phyloP scores from a whole-genome alignment of 2,888 invertebrate species.

The Dorcus parallelipipedus region DNA sequence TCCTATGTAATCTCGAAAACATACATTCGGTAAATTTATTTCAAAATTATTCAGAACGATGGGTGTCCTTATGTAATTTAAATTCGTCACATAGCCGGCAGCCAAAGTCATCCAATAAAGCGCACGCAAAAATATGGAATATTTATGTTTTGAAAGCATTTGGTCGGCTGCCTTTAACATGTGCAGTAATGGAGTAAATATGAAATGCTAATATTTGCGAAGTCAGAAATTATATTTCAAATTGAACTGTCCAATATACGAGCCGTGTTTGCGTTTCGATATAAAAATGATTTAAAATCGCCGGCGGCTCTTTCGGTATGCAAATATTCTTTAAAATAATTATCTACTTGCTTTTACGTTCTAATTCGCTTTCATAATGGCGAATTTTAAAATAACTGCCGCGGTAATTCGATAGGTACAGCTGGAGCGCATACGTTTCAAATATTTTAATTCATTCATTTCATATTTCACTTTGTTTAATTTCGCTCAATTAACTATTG shows the following conservation, averaged over 20 bases:
- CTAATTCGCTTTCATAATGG: conserved; percentile 28
- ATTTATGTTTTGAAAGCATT: conserved; percentile 37
- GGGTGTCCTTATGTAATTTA: conserved; percentile 46
- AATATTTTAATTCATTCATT: too few relatives aligned
- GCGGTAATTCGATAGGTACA: not conserved
- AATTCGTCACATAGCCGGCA: conserved; percentile 43
- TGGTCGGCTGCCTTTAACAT: conserved; percentile 37
- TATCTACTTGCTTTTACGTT: conserved; percentile 31
- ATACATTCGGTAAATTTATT: conserved; percentile 36
- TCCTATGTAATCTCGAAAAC: conserved; percentile 12
- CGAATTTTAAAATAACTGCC: not conserved
- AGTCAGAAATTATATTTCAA: conserved; percentile 46
- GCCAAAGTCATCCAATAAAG: conserved; percentile 39
- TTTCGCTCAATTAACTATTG: too few relatives aligned
- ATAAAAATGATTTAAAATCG: conserved; percentile 36
- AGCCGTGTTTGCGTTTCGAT: conserved; percentile 33
- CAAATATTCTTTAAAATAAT: conserved; percentile 32
- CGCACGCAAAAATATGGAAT: conserved; percentile 41
- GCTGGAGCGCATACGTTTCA: not conserved
- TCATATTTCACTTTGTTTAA: too few relatives aligned
- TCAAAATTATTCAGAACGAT: conserved; percentile 41
- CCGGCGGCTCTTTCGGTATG: conserved; percentile 29
- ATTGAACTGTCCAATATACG: conserved; percentile 45
- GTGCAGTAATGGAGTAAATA: conserved; percentile 48
- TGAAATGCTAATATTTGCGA: conserved; percentile 49